Base-by-base conservation (phyloP, 1,140 invertebrate genomes). In the Tenebrio molitor region DNA sequence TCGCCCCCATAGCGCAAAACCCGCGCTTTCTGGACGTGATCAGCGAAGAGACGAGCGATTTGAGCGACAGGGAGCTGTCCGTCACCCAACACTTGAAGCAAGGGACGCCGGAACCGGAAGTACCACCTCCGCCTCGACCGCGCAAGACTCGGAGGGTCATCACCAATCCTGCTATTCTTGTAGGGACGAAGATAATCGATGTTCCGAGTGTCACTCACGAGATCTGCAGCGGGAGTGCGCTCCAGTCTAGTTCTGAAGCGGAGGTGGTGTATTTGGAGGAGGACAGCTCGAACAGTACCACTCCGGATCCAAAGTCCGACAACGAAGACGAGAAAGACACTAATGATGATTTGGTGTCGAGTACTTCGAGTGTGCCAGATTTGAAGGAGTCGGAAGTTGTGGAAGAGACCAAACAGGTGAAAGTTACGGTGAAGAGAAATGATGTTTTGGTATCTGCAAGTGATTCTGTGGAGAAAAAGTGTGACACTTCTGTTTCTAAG, bases 11-110 rank as follows among this genome's bases (percentile, higher is more conserved):
- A 23, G 79, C 84, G 10, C 84, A 87, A 39, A 85, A 87, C 71
- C 87, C 87, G 15, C 84, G 89, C 77, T 87, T 85, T 63, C 84
- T 92, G 67, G 89, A 89, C 71, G 89, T 91, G 1, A 92, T 92
- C 76, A 86, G 88, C 75, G 90, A 92, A 79, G 90, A 91, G 82
- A 86, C 85, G 2, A 90, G 85, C 82, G 81, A 90, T 82, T 84
- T 89, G 74, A 85, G 85, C 78, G 74, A 84, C 79, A 79, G 82
- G 78, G 76, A 85, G 79, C 50, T 75, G n/a, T 42, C 36, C 7
- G 7, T 63, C 3, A 71, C 71, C 15, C 42, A 53, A 6, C 72
- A 78, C 58, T 36, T 76, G 1, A 79, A 78, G 69, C 71, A 77
- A 71, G 72, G 78, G 2, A 80, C 77, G 23, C 77, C 77, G n/a